phyloP scores from a whole-genome alignment of 2,797 vertebrate genomes.

The Huso huso region DNA sequence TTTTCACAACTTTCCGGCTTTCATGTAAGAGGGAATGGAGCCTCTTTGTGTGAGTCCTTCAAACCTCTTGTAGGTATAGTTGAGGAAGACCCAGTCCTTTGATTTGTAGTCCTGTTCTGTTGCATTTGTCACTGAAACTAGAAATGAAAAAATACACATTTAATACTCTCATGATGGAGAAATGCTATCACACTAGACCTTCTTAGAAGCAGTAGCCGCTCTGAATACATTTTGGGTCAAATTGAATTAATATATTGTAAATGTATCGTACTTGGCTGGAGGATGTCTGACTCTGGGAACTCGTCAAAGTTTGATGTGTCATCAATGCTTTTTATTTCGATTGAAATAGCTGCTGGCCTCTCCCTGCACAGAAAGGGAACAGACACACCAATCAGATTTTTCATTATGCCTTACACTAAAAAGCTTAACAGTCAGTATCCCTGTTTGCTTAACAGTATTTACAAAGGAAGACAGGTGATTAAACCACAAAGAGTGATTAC shows the following conservation, averaged over 20 bases:
- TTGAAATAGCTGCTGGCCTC: constrained; percentile 89
- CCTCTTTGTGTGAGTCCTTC: constrained; percentile 93
- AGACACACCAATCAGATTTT: neutral
- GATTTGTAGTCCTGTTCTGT: constrained; percentile 95
- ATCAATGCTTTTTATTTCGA: constrained; percentile 94
- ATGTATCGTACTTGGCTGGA: constrained; percentile 76
- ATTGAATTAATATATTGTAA: neutral
- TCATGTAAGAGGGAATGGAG: constrained; percentile 94
- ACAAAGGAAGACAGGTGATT: neutral
- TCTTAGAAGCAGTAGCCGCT: neutral
- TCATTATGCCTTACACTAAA: too few relatives aligned
- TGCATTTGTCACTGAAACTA: constrained; percentile 71
- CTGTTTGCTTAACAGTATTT: neutral
- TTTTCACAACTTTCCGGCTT: constrained; percentile 81
- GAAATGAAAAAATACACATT: too few relatives aligned
- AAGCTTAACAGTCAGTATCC: neutral
- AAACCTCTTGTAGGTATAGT: constrained; percentile 97
- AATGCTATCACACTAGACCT: neutral
- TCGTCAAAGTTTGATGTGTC: constrained; percentile 97
- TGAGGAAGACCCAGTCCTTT: constrained; percentile 99
- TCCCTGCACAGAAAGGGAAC: constrained; percentile 57
- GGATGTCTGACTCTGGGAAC: constrained; percentile 93
- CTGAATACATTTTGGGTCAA: too few relatives aligned
- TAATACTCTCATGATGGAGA: neutral
- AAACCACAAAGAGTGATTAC: neutral